Conservation (phyloP, 1,140 invertebrate species). For the Drosophila saltans region DNA sequence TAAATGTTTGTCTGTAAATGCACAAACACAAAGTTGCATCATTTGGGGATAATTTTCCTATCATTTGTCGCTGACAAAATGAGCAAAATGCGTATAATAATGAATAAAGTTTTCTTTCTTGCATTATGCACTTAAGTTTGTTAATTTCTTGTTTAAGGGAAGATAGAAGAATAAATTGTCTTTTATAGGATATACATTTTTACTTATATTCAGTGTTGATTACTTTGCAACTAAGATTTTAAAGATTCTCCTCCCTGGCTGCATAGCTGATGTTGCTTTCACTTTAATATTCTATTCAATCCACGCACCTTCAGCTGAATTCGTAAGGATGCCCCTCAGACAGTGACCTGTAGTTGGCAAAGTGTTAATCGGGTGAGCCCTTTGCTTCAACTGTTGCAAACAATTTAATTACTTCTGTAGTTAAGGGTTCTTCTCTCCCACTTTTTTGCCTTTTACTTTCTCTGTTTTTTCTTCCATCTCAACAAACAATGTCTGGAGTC, state of each 20-base stretch:
- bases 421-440: neutral
- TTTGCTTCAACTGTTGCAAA: neutral
- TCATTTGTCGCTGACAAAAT: constrained; percentile 7
- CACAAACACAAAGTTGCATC: constrained; percentile 15
- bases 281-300: too few species aligned
- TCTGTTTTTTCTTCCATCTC: neutral
- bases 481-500: neutral
- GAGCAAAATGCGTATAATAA: neutral
- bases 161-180: neutral
- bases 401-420: neutral
- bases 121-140: neutral
- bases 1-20: constrained; percentile 18
- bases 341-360: too few species aligned
- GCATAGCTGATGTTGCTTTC: too few species aligned
- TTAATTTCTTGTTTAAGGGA: neutral
- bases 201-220: too few species aligned
- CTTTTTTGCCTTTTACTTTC: neutral
- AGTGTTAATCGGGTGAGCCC: neutral
- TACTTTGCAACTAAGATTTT: too few species aligned
- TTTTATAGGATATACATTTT: too few species aligned
- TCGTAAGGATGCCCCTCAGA: too few species aligned
- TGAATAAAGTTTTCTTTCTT: neutral
- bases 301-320: too few species aligned
- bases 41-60: constrained; percentile 10
- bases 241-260: too few species aligned